These are phyloP conservation scores for Tolmerus cingulatus DNA, from an alignment of 2,888 invertebrate species.

Conservation along the genomic window DNA sequence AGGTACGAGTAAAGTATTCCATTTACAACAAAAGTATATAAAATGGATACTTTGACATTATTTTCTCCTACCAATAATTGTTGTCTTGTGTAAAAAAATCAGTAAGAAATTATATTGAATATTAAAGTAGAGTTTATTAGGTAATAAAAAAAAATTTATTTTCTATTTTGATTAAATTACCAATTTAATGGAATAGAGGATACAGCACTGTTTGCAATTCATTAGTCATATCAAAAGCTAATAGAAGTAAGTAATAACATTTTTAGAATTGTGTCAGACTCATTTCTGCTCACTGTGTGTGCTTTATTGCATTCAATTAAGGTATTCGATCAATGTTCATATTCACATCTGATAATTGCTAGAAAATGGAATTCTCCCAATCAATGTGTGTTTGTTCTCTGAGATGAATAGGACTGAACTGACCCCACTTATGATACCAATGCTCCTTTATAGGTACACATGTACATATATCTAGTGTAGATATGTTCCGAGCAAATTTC, in stretches of 20 bases:
- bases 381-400: not conserved
- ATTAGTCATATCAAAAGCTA: not conserved
- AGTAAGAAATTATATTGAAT: not conserved
- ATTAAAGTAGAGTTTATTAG: not conserved
- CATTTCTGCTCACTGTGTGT: not conserved
- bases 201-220: not conserved
- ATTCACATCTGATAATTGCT: not conserved
- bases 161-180: not conserved
- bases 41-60: not conserved
- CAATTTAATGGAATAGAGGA: not conserved
- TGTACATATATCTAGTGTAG: not conserved
- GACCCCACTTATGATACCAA: not conserved
- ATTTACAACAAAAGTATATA: not conserved
- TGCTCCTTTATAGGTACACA: not conserved
- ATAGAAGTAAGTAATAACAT: not conserved
- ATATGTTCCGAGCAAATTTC: not conserved
- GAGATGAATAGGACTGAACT: not conserved
- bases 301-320: not conserved
- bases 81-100: too few species aligned
- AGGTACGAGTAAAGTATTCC: not conserved
- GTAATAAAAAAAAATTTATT: not conserved
- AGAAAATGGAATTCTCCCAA: not conserved
- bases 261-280: not conserved
- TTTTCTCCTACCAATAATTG: not conserved
- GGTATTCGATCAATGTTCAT: not conserved